Conservation (phyloP, 2,888 invertebrate genomes). For the Latrodectus hesperus region DNA sequence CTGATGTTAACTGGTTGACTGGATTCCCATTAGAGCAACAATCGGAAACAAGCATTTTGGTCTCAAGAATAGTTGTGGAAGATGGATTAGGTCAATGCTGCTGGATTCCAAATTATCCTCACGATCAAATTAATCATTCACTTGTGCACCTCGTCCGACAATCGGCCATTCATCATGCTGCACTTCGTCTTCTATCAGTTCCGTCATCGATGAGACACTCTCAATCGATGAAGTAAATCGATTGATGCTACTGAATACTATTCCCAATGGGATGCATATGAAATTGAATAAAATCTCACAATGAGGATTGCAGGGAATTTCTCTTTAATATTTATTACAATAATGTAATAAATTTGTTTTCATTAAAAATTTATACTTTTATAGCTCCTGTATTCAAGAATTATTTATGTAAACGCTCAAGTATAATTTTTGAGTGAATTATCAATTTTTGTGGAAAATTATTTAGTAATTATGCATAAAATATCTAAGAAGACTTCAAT, state of each 20-base stretch:
- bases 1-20: conserved; percentile 7
- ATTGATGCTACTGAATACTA: neutral
- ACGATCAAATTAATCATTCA: conserved; percentile 63
- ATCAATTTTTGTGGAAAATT: no score
- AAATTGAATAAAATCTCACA: no score
- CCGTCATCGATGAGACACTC: conserved; percentile 33
- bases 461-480: no score
- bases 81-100: conserved; percentile 40
- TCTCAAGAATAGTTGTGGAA: conserved; percentile 33
- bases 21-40: conserved; percentile 51
- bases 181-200: conserved; percentile 39
- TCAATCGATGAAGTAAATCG: conserved; percentile 22
- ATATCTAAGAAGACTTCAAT: no score
- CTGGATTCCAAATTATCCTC: conserved; percentile 40
- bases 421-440: no score
- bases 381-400: no score
- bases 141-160: conserved; percentile 47
- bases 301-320: no score
- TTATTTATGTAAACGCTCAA: no score
- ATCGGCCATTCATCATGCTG: conserved; percentile 50
- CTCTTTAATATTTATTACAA: no score
- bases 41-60: conserved; percentile 44
- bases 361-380: no score
- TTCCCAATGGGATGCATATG: neutral
- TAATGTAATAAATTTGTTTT: no score